A percentile compares a stretch with the other conserved stretches of the same genome.
Evolutionary conservation across 2,888 invertebrate genomes (phyloP).

Genomic region (Habrosyne pyritoides): DNA sequence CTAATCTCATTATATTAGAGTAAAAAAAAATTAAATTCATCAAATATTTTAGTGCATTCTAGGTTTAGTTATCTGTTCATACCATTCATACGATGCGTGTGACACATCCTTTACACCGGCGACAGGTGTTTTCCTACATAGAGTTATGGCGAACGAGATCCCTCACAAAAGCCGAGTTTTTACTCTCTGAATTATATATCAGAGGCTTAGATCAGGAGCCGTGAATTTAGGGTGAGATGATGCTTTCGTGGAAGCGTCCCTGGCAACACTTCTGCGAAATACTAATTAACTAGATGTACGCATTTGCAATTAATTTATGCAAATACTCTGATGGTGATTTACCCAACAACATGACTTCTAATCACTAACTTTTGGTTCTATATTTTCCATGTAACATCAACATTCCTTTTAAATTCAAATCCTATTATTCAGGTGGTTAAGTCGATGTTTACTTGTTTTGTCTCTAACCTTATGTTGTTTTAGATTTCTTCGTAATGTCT

Average conservation of each 20-base stretch:
- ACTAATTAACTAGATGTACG: neutral
- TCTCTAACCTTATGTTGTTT: too few species aligned
- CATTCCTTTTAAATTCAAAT: too few species aligned
- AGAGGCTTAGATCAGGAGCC: slow-evolving; percentile 2
- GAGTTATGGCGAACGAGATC: slow-evolving; percentile 31
- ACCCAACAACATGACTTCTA: neutral
- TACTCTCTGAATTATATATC: slow-evolving; percentile 50
- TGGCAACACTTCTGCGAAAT: neutral
- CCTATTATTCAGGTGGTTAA: too few species aligned
- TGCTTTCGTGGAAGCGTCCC: neutral
- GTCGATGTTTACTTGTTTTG: too few species aligned
- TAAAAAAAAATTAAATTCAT: too few species aligned
- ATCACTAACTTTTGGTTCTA: neutral
- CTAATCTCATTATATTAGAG: too few species aligned
- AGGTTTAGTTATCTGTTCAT: slow-evolving; percentile 24
- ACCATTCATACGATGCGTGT: slow-evolving; percentile 8
- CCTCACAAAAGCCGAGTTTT: slow-evolving; percentile 36
- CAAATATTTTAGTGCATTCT: neutral
- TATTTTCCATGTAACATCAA: too few species aligned
- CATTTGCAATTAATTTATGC: neutral
- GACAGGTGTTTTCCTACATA: slow-evolving; percentile 44
- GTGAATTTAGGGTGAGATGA: slow-evolving; percentile 3
- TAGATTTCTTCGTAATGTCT: too few species aligned
- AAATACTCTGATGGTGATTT: neutral
- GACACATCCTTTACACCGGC: slow-evolving; percentile 22